A percentile compares a stretch with the other conserved stretches of the same genome.
These are phyloP conservation scores for Lucinisca nassula DNA, from an alignment of 2,888 invertebrate genomes.

Conservation along the genomic window DNA sequence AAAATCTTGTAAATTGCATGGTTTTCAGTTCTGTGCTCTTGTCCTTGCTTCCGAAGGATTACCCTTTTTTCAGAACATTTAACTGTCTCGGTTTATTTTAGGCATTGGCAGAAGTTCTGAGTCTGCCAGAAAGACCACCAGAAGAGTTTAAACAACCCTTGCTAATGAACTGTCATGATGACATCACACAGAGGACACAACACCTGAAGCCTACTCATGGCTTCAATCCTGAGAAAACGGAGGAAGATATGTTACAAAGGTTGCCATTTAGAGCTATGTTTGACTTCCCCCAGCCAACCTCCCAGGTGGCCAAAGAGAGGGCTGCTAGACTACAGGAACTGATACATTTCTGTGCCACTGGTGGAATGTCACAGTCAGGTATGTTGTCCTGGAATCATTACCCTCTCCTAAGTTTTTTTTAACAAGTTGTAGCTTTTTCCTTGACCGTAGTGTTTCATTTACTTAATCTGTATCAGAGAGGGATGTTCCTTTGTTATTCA, in stretches of 20 bases:
- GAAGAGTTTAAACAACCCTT: slow-evolving; percentile 80
- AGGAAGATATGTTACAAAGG: slow-evolving; percentile 82
- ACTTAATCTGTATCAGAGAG: too few relatives aligned
- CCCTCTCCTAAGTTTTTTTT: too few relatives aligned
- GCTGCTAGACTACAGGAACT: slow-evolving; percentile 87
- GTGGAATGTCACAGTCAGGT: slow-evolving; percentile 84
- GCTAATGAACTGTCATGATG: slow-evolving; percentile 83
- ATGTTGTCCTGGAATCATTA: too few relatives aligned
- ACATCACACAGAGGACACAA: slow-evolving; percentile 81
- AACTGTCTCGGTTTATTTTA: slow-evolving; percentile 7
- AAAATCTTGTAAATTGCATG: too few relatives aligned
- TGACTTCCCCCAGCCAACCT: slow-evolving; percentile 73
- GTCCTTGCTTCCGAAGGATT: too few relatives aligned
- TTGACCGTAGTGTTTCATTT: too few relatives aligned
- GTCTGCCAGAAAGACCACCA: slow-evolving; percentile 75
- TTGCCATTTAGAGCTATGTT: slow-evolving; percentile 74
- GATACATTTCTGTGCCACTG: slow-evolving; percentile 85
- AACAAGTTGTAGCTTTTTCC: too few relatives aligned
- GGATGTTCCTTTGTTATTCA: too few relatives aligned
- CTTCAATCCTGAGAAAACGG: slow-evolving; percentile 83
- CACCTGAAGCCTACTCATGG: slow-evolving; percentile 82
- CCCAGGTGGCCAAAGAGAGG: slow-evolving; percentile 78
- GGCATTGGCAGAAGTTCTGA: slow-evolving; percentile 79
- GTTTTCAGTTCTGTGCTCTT: too few relatives aligned
- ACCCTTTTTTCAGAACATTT: too few relatives aligned